A percentile compares a stretch with the other conserved stretches of the same genome.
Evolutionary conservation across 2,888 invertebrate species (phyloP).

Genomic region (Notodromas monacha): DNA sequence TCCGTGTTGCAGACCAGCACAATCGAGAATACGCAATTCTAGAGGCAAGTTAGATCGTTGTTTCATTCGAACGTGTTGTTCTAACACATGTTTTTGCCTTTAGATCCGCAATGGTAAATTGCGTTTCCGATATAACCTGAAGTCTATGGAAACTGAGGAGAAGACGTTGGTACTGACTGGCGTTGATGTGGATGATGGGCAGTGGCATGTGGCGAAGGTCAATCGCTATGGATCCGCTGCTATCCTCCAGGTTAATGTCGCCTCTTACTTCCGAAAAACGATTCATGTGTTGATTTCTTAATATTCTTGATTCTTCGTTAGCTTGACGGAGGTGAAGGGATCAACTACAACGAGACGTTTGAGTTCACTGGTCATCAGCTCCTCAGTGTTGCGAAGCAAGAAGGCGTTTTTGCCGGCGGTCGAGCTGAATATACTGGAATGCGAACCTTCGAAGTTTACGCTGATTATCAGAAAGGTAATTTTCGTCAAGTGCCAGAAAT

Average conservation of each 20-base stretch:
- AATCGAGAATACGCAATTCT: slow-evolving; percentile 73
- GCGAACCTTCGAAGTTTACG: slow-evolving; percentile 67
- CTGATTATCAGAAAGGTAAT: slow-evolving; percentile 64
- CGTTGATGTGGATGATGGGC: slow-evolving; percentile 68
- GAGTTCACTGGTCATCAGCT: slow-evolving; percentile 64
- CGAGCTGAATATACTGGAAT: slow-evolving; percentile 83
- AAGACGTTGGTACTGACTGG: slow-evolving; percentile 61
- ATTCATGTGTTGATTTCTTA: not conserved
- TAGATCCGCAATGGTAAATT: slow-evolving; percentile 10
- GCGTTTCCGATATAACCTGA: slow-evolving; percentile 34
- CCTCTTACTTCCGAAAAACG: not conserved
- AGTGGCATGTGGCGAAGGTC: slow-evolving; percentile 67
- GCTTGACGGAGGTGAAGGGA: slow-evolving; percentile 74
- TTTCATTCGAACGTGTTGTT: not conserved
- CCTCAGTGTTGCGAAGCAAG: slow-evolving; percentile 66
- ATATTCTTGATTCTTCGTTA: slow-evolving; percentile 13
- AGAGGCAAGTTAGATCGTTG: slow-evolving; percentile 19
- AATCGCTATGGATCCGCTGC: slow-evolving; percentile 60
- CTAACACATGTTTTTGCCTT: slow-evolving; percentile 5
- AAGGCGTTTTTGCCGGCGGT: slow-evolving; percentile 77
- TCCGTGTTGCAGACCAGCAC: slow-evolving; percentile 71
- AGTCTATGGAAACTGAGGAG: slow-evolving; percentile 61
- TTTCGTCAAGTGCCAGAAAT: not conserved
- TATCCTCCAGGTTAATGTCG: slow-evolving; percentile 27
- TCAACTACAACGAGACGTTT: slow-evolving; percentile 69